Evolutionary conservation across 1,140 invertebrate species (phyloP), one percentile per base, ranked within the genome.

Genomic region (Halictus rubicundus): DNA sequence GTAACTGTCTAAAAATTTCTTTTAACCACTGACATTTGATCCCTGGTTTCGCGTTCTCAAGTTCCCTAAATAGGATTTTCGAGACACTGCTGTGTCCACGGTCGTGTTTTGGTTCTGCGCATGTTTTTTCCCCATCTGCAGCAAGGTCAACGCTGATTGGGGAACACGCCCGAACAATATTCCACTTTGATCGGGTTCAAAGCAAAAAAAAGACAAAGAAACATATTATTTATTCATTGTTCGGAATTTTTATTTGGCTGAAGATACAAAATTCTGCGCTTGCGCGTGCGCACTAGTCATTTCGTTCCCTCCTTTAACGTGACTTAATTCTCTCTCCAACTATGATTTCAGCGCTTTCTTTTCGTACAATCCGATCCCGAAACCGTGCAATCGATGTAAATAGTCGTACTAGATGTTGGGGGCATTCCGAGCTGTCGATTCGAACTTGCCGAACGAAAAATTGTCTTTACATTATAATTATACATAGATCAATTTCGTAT

Each of bases 301-400:
- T 37, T 54, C 21, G 27, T 59, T 70, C 19, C 27, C 66, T 19
- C 19, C 68, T 39, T 70, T 5, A 19, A 54, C 42, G 25, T 46
- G 46, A 37, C 46, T 63, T 19, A 63, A 37, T 14, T 27, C 10
- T 7, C 25, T 68, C 42, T 66, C 21, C 21, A 66, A 59, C 21
- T 23, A 10, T 9, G 49, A 64, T 63, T 68, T 39, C 42, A 23
- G 0, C 27, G 27, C 37, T 42, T 37, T 57, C 1, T 7, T 46
- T 3, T 52, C 12, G 57, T 61, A 54, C 39, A 8, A 23, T 83
- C 46, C 16, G 74, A 76, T 10, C 23, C 60, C 27, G 57, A 27
- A 78, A 19, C 68, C 60, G 74, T 85, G 75, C 83, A 76, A 85
- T 85, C 70, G 25, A 71, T 84, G 59, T 57, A 75, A 77, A 81